Base-by-base conservation (phyloP, 2,113 vertebrate species). In the Eonycteris spelaea region DNA sequence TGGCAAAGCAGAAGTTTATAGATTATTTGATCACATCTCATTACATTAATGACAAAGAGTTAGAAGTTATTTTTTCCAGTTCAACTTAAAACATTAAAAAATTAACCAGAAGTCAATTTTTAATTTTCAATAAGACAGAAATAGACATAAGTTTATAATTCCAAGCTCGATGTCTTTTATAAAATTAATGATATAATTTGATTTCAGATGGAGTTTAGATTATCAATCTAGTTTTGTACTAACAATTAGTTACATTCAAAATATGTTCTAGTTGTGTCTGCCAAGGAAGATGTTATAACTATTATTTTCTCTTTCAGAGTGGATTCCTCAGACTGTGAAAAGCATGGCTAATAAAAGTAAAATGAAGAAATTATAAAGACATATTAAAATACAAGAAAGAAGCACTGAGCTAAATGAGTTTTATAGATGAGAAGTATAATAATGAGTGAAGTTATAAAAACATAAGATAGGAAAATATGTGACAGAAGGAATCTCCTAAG, bases 51-150 rank as follows among this genome's bases (percentile, higher is more conserved):
- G 45, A 75, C n/a, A 77, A 91, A 35, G 1, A 59, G 6, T 40
- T 13, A 86, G n/a, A 91, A 91, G 59, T 74, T 53, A 65, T 75
- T 91, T 90, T 96, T 92, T 91, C 67, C 0, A 83, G 43, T 45
- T 94, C 78, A 91, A 61, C 86, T 85, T 8, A 86, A 89, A 90
- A 61, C 26, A 86, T 63, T 77, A n/a, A 84, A 51, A 51, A 51
- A 51, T 18, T 77, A 84, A 90, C 85, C 12, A 80, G 91, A 91
- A 95, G 18, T 9, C 22, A 73, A 38, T 57, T 92, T 93, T 93
- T 18, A 85, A 40, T 73, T 92, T 91, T 94, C 19, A 43, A 35
- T 83, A 84, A 86, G 16, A 48, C 38, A 96, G 24, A 94, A 85
- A 84, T 67, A 73, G 53, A 91, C 2, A 35, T 15, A 2, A 6